Evolutionary conservation across 2,888 invertebrate species (phyloP).

Genomic region (Neoscelio sp.): DNA sequence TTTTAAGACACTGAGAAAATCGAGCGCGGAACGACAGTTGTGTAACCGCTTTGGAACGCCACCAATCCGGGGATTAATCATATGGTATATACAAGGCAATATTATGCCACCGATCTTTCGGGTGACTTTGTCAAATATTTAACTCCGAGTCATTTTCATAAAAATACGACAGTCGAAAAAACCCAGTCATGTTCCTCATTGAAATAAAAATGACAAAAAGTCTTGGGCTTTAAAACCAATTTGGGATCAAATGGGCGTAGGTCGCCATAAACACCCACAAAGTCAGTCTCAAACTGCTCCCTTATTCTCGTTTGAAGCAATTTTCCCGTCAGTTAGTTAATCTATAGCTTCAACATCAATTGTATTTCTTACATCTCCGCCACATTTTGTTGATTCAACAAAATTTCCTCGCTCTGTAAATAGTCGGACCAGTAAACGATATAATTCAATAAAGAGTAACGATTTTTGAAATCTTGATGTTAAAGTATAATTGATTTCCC

Average conservation of each 20-base stretch:
- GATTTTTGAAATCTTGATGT: no score
- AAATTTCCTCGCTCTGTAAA: no score
- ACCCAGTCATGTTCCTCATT: slow-evolving; percentile 27
- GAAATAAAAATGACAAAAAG: slow-evolving; percentile 16
- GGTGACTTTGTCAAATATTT: slow-evolving; percentile 34
- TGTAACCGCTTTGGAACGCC: not conserved
- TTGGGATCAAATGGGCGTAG: slow-evolving; percentile 26
- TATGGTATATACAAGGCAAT: no score
- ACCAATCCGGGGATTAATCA: slow-evolving; percentile 15
- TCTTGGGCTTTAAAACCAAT: slow-evolving; percentile 10
- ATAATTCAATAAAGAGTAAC: no score
- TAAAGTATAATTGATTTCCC: no score
- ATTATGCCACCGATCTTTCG: no score
- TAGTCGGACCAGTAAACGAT: no score
- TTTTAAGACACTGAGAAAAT: not conserved
- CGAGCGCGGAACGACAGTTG: no score
- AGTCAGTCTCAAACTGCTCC: slow-evolving; percentile 67
- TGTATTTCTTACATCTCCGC: no score
- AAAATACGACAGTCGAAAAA: slow-evolving; percentile 1
- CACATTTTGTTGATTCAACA: not conserved
- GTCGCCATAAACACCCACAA: slow-evolving; percentile 77
- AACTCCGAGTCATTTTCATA: slow-evolving; percentile 9
- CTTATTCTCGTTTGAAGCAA: slow-evolving; percentile 25
- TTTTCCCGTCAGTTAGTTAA: not conserved
- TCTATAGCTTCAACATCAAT: not conserved